Evolutionary conservation across 2,113 vertebrate genomes (phyloP), one percentile per base, ranked within the genome.

Genomic region (Hyla sarda): DNA sequence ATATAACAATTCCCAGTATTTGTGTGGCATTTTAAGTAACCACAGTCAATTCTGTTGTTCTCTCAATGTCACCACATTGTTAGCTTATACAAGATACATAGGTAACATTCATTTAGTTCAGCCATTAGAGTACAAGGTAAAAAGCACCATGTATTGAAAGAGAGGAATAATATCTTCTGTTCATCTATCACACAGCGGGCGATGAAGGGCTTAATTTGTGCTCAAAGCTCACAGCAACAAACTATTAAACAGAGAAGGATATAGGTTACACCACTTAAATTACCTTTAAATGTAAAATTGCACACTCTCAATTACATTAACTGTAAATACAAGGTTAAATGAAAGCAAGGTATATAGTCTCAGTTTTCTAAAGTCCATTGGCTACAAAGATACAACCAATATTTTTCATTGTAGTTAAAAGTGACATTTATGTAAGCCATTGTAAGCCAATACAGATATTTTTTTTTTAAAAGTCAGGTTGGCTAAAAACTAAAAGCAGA

Each of bases 121-220:
- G 1, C 74, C 0, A 88, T 87, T 91, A 89, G 88, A 86, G 90
- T 58, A 83, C 71, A 87, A 89, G 88, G 86, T 82, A 88, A 88
- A 89, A 76, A 87, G 34, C 71, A 82, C 5, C 10, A 5, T 90
- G 91, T 90, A 82, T 82, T 73, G 85, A 56, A 88, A 88, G 86
- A 87, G 77, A 72, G 88, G 90, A 93, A 71, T 54, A 67, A 82
- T 37, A 37, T 82, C 25, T 50, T 30, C 12, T 21, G 30, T 58
- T 25, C 56, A 23, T 89, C 85, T 54, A 89, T 90, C 83, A 89
- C 85, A 71, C 21, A 82, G 47, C 82, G 77, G 52, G 48, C 60
- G 17, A 58, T 8, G 45, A 45, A 0, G 56, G 11, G 78, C 32
- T 34, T 54, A 72, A 65, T 75, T 86, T 52, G 72, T 25, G 56